These are phyloP conservation scores for Sminthurinus aureus DNA, from an alignment of 2,888 invertebrate species.

Conservation along the genomic window DNA sequence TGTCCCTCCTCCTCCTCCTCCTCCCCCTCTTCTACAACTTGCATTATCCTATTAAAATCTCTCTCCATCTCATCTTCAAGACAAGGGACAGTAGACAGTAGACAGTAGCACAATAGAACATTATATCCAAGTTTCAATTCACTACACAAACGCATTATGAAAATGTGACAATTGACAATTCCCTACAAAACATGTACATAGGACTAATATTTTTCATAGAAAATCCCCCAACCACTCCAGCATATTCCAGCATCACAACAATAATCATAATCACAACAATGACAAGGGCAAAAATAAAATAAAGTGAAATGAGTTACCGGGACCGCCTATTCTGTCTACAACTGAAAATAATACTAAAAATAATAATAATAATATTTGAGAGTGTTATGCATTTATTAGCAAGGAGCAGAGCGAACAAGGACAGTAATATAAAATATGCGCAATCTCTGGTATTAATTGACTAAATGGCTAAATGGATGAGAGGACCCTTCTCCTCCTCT, in stretches of 20 bases:
- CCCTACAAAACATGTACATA: not conserved
- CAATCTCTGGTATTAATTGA: constrained; percentile 43
- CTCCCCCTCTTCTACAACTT: too few species aligned
- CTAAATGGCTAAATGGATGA: constrained; percentile 52
- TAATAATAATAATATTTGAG: not conserved
- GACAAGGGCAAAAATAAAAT: constrained; percentile 41
- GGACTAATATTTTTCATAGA: constrained; percentile 8
- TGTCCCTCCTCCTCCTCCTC: constrained; percentile 3
- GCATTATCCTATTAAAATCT: too few species aligned
- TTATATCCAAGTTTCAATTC: too few species aligned
- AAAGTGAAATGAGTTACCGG: constrained; percentile 31
- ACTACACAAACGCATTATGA: not conserved
- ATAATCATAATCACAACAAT: not conserved
- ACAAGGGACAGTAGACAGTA: too few species aligned
- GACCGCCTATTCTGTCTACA: not conserved
- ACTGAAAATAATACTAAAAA: too few species aligned
- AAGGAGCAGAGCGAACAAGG: constrained; percentile 13
- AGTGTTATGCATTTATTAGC: not conserved
- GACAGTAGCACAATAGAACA: not conserved
- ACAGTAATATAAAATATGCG: constrained; percentile 46
- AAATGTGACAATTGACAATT: not conserved
- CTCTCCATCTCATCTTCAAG: too few species aligned
- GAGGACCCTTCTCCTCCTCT: too few species aligned
- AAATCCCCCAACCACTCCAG: too few species aligned
- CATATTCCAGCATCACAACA: too few species aligned